phyloP scores from a whole-genome alignment of 2,113 vertebrate species.

The Neofelis nebulosa region DNA sequence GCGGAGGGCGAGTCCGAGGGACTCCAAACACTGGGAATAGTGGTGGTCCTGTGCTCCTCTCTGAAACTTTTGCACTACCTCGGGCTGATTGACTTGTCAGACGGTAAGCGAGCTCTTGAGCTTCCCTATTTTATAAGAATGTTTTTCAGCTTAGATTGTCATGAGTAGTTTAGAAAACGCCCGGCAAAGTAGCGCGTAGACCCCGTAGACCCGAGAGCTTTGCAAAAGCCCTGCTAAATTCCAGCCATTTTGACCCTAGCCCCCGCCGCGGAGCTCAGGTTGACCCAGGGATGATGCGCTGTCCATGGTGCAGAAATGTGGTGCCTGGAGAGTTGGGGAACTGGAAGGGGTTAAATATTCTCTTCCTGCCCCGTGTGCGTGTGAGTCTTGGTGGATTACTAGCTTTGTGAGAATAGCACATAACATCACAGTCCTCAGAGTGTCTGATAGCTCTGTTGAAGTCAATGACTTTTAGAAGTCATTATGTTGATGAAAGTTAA shows the following conservation, averaged over 20 bases:
- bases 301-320: slow-evolving; percentile 55
- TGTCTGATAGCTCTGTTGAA: background rate
- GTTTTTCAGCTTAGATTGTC: background rate
- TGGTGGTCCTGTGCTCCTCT: slow-evolving; percentile 91
- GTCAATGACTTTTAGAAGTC: background rate
- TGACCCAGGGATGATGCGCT: background rate
- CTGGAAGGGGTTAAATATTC: rapidly evolving
- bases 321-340: rapidly evolving
- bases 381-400: background rate
- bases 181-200: background rate
- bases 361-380: rapidly evolving
- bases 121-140: slow-evolving; percentile 41
- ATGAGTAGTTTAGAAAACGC: slow-evolving; percentile 21
- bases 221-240: background rate
- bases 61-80: slow-evolving; percentile 94
- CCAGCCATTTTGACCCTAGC: rapidly evolving
- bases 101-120: slow-evolving; percentile 89
- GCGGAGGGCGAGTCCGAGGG: slow-evolving; percentile 89
- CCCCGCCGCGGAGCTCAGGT: rapidly evolving
- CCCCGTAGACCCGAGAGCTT: background rate
- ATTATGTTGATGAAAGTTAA: background rate
- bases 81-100: slow-evolving; percentile 91
- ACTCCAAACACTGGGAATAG: slow-evolving; percentile 90
- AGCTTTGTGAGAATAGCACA: background rate
- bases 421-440: background rate